A percentile compares a stretch with the other conserved stretches of the same genome.
These are phyloP conservation scores for Nothobranchius furzeri DNA, from an alignment of 2,113 vertebrate genomes.

Conservation along the genomic window DNA sequence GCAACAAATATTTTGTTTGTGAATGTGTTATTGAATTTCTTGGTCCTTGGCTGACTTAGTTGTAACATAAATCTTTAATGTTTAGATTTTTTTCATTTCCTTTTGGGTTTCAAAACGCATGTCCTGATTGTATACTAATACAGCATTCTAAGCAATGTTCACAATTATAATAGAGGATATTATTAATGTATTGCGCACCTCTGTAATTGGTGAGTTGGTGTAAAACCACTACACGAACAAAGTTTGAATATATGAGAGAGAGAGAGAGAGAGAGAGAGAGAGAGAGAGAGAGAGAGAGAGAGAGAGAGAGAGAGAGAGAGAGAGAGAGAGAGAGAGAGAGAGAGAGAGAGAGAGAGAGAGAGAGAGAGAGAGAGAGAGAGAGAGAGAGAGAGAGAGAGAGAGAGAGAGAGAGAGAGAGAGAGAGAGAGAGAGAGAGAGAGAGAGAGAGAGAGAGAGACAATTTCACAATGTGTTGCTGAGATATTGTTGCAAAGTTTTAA, in stretches of 20 bases:
- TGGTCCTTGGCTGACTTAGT: neutral
- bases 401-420: neutral
- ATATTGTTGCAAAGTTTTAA: conserved; percentile 20
- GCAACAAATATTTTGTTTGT: conserved; percentile 10
- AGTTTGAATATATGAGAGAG: neutral
- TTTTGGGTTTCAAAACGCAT: neutral
- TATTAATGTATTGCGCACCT: neutral
- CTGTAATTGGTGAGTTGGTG: neutral
- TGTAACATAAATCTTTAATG: neutral
- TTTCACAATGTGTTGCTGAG: too few species aligned
- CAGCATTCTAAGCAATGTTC: too few species aligned
- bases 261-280: neutral
- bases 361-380: too few species aligned
- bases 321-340: too few species aligned
- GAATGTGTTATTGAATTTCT: neutral
- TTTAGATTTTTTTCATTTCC: neutral
- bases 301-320: too few species aligned
- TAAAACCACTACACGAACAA: too few species aligned
- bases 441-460: too few species aligned
- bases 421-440: too few species aligned
- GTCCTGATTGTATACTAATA: neutral
- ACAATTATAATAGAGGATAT: neutral
- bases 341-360: neutral
- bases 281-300: too few species aligned
- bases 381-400: too few species aligned